Conservation (phyloP, 2,888 invertebrate species). For the Agonum fuliginosum region DNA sequence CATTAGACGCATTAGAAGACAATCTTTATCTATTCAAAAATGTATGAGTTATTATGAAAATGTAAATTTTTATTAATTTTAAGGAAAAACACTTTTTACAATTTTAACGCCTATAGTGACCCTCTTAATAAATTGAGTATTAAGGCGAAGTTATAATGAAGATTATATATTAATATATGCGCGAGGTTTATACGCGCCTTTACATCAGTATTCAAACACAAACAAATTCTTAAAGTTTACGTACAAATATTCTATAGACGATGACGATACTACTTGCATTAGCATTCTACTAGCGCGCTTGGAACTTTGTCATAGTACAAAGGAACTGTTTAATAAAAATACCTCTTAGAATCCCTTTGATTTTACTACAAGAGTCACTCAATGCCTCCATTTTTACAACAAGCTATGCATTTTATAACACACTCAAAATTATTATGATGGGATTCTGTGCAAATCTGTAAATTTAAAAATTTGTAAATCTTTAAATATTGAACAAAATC, state of each 20-base stretch:
- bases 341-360: background rate
- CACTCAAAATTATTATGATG: too few relatives aligned
- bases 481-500: too few relatives aligned
- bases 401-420: too few relatives aligned
- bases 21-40: too few relatives aligned
- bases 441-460: too few relatives aligned
- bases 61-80: too few relatives aligned
- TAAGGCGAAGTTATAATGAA: conserved; percentile 6
- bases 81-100: too few relatives aligned
- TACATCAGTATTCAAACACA: conserved; percentile 24
- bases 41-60: too few relatives aligned
- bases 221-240: conserved; percentile 25
- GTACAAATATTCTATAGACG: conserved; percentile 29
- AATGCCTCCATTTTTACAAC: too few relatives aligned
- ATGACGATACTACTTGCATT: background rate
- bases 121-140: background rate
- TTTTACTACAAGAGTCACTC: background rate
- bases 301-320: background rate
- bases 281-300: background rate
- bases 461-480: too few relatives aligned
- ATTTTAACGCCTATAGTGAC: background rate
- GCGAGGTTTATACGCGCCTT: background rate
- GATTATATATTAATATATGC: conserved; percentile 35
- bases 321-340: background rate
- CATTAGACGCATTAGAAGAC: too few relatives aligned